A percentile compares a stretch with the other conserved stretches of the same genome.
Conservation (phyloP, 1,140 invertebrate genomes). For the Penaeus vannamei region DNA sequence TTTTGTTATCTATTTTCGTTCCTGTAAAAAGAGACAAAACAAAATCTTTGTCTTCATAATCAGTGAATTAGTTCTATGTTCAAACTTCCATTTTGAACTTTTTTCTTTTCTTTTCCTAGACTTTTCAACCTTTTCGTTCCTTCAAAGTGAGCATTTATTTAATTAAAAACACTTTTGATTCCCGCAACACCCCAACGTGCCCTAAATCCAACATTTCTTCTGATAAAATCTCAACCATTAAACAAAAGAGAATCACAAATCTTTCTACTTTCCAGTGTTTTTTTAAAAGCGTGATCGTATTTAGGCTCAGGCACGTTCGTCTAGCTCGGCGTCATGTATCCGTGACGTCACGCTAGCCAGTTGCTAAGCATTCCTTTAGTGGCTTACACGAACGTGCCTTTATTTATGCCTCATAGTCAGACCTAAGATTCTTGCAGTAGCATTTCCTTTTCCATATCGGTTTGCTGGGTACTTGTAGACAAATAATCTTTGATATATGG, state of each 20-base stretch:
- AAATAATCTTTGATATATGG: conserved; percentile 13
- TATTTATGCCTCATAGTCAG: not conserved
- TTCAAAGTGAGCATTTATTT: too few species aligned
- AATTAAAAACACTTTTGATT: too few species aligned
- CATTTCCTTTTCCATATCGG: not conserved
- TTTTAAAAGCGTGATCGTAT: not conserved
- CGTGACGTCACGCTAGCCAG: not conserved
- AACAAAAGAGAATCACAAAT: not conserved
- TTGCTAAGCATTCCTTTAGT: not conserved
- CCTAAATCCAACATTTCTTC: too few species aligned
- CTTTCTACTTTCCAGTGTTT: conserved; percentile 27
- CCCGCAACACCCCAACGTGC: too few species aligned
- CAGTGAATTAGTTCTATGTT: too few species aligned
- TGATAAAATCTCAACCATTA: too few species aligned
- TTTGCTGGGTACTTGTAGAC: not conserved
- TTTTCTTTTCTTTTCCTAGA: too few species aligned
- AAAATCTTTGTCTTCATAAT: not conserved
- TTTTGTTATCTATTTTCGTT: not conserved
- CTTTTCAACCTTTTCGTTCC: too few species aligned
- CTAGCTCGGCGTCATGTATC: not conserved
- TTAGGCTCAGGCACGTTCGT: not conserved
- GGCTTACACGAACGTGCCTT: not conserved
- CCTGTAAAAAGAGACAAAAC: not conserved
- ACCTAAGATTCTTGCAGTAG: conserved; percentile 48
- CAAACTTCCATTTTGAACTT: too few species aligned